Percentiles rank a stretch among this genome's conserved stretches.
These are phyloP conservation scores for Hassar affinis DNA, from an alignment of 2,113 vertebrate genomes.

Conservation along the genomic window DNA sequence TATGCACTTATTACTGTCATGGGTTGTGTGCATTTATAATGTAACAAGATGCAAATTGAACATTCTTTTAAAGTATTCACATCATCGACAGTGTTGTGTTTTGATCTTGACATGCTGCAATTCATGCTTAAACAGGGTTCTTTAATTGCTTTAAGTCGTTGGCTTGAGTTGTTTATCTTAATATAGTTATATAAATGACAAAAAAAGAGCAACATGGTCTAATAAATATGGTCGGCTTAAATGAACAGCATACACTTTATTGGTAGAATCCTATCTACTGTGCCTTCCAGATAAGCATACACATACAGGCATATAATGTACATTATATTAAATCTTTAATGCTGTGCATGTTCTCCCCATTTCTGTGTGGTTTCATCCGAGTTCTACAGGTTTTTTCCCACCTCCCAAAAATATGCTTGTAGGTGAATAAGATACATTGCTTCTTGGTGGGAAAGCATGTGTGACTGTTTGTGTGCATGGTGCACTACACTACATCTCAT, in stretches of 20 bases:
- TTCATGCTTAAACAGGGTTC: neutral
- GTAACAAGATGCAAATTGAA: neutral
- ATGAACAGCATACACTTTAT: conserved; percentile 20
- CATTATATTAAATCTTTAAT: neutral
- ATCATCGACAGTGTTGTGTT: conserved; percentile 2
- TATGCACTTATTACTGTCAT: neutral
- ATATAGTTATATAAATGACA: conserved; percentile 7
- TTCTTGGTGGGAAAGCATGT: no score
- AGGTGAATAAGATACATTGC: no score
- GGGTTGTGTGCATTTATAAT: conserved; percentile 8
- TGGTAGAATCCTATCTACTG: neutral
- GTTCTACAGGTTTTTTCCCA: neutral
- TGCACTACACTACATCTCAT: neutral
- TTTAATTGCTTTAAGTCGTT: conserved; percentile 1
- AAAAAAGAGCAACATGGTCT: conserved; percentile 15
- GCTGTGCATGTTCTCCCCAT: neutral
- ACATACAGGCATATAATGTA: neutral
- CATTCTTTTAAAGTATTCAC: conserved; percentile 1
- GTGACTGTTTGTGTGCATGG: neutral
- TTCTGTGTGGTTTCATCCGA: neutral
- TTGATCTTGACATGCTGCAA: neutral
- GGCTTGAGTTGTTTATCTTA: conserved; percentile 20
- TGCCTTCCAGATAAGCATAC: neutral
- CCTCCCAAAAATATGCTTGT: no score
- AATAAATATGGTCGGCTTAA: neutral